Evolutionary conservation across 2,888 invertebrate species (phyloP).

Genomic region (Megaustenia siamemsis): DNA sequence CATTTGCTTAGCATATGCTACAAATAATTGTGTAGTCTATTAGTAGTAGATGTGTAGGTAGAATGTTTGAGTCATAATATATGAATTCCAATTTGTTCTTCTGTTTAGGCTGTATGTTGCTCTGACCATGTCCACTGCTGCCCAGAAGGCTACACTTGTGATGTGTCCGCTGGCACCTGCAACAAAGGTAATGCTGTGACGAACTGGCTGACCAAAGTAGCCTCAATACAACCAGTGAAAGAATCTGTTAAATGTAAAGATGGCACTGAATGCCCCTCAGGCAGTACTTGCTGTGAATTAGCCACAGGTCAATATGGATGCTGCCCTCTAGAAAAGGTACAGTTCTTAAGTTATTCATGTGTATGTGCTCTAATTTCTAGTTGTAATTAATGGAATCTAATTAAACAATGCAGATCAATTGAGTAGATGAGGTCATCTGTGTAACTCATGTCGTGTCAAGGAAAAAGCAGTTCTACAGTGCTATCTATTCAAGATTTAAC

Average conservation of each 20-base stretch:
- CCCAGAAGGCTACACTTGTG: conserved; percentile 68
- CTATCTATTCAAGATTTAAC: too few relatives aligned
- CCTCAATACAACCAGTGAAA: conserved; percentile 20
- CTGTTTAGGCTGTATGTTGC: conserved; percentile 74
- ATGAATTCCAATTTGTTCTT: too few relatives aligned
- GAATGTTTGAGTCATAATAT: too few relatives aligned
- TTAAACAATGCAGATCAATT: too few relatives aligned
- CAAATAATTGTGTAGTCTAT: too few relatives aligned
- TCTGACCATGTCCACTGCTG: conserved; percentile 76
- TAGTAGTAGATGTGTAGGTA: too few relatives aligned
- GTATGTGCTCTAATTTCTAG: too few relatives aligned
- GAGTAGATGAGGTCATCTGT: too few relatives aligned
- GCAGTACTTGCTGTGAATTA: conserved; percentile 70
- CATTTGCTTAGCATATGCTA: too few relatives aligned
- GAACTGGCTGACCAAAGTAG: conserved; percentile 46
- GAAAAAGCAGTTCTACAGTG: too few relatives aligned
- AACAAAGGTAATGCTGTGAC: conserved; percentile 46
- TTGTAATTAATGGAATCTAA: neutral
- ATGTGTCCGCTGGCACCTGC: conserved; percentile 65
- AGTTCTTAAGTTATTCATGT: neutral
- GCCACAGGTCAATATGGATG: conserved; percentile 70
- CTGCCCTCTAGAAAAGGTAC: conserved; percentile 73
- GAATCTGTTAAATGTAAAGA: conserved; percentile 60
- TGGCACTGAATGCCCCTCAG: conserved; percentile 62
- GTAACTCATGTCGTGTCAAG: too few relatives aligned